Conservation (phyloP, 2,113 vertebrate species). For the Phrynosoma blainvillii region DNA sequence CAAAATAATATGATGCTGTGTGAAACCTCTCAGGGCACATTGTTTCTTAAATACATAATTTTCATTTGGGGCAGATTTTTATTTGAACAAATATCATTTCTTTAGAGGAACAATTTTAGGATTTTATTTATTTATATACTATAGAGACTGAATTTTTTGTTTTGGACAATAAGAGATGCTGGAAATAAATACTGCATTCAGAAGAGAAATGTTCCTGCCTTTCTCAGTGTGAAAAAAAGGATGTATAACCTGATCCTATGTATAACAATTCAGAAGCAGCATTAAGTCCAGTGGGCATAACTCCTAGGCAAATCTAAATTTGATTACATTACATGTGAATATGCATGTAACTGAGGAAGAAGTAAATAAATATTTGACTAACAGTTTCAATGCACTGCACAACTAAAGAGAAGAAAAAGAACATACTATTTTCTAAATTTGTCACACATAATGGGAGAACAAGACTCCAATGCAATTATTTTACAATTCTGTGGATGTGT, state of each 20-base stretch:
- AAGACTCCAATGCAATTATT: too few relatives aligned
- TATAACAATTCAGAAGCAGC: background rate
- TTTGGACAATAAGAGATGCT: background rate
- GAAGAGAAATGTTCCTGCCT: background rate
- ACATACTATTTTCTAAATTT: background rate
- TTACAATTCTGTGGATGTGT: too few relatives aligned
- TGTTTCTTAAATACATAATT: background rate
- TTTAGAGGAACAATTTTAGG: background rate
- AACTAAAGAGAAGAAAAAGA: background rate
- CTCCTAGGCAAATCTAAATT: background rate
- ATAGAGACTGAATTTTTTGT: background rate
- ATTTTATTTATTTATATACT: background rate
- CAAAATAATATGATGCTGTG: background rate
- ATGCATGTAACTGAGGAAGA: background rate
- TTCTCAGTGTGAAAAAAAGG: background rate
- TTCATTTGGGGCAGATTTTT: background rate
- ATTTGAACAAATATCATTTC: constrained; percentile 1
- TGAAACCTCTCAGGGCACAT: background rate
- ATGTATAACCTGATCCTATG: background rate
- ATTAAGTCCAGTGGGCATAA: background rate
- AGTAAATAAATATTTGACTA: background rate
- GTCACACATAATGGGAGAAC: too few relatives aligned
- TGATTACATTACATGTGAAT: background rate
- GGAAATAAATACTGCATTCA: background rate
- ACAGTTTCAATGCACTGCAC: background rate